Percentiles rank a stretch among this genome's conserved stretches.
Conservation (phyloP, 2,113 vertebrate species). For the Tragelaphus buxtoni region DNA sequence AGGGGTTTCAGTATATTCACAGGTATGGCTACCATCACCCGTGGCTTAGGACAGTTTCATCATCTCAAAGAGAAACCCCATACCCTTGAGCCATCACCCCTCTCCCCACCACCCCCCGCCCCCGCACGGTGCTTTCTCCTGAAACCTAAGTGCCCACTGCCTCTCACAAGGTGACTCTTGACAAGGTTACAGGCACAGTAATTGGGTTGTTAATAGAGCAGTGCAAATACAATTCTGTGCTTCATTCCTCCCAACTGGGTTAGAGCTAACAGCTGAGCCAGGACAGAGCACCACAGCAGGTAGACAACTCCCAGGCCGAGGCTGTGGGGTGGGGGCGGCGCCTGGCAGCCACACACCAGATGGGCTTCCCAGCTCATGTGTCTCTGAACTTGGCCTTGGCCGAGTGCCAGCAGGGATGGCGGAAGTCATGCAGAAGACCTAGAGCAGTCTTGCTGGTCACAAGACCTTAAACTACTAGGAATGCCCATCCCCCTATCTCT, state of each 20-base stretch:
- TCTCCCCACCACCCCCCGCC: background rate
- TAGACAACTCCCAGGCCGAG: background rate
- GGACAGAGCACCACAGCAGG: background rate
- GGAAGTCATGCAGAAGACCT: background rate
- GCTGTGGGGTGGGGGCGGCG: accelerated
- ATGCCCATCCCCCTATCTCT: background rate
- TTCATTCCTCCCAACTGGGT: background rate
- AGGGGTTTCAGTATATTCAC: background rate
- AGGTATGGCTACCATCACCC: background rate
- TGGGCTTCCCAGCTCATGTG: background rate
- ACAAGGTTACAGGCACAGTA: background rate
- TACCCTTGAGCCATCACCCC: background rate
- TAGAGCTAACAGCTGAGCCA: background rate
- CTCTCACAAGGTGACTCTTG: background rate
- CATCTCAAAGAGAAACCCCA: background rate
- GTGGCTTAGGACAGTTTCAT: background rate
- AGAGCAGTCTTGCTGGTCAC: background rate
- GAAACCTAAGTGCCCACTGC: background rate
- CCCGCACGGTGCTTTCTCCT: accelerated
- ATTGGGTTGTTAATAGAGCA: background rate
- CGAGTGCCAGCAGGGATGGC: accelerated
- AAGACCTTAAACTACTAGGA: background rate
- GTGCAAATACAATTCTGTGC: background rate
- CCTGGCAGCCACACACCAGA: background rate
- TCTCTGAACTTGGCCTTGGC: background rate